Conservation (phyloP, 2,113 vertebrate species). For the Martes martes region DNA sequence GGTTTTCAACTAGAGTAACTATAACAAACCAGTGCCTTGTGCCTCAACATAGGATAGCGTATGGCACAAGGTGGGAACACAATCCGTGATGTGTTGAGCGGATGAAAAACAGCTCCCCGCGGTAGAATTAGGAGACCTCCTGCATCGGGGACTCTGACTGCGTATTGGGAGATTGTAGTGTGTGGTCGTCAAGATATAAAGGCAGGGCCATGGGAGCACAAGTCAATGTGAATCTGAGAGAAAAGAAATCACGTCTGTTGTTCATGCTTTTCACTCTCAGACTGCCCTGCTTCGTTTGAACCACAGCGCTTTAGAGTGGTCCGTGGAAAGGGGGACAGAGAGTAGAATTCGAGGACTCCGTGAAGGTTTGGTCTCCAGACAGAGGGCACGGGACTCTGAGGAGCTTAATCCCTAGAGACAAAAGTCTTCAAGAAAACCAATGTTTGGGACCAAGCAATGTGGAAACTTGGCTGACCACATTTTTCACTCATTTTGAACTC, state of each 20-base stretch:
- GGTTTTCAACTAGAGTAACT: neutral
- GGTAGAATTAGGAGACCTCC: neutral
- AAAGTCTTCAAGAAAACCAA: neutral
- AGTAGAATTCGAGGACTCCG: neutral
- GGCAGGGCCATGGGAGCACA: neutral
- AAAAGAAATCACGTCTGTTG: neutral
- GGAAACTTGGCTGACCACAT: neutral
- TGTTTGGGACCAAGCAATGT: neutral
- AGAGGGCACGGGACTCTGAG: neutral
- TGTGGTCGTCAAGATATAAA: neutral
- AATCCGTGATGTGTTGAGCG: neutral
- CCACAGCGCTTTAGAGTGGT: neutral
- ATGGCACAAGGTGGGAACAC: neutral
- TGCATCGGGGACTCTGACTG: neutral
- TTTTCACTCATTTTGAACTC: neutral
- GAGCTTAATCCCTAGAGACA: neutral
- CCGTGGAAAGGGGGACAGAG: neutral
- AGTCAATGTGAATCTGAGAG: neutral
- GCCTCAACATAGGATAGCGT: neutral
- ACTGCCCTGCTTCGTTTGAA: neutral
- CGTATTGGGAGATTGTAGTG: neutral
- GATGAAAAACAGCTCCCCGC: neutral
- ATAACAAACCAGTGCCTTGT: neutral
- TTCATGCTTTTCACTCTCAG: neutral
- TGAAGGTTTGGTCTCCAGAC: neutral